Base-by-base conservation (phyloP, 2,113 vertebrate genomes). In the Nibea albiflora region DNA sequence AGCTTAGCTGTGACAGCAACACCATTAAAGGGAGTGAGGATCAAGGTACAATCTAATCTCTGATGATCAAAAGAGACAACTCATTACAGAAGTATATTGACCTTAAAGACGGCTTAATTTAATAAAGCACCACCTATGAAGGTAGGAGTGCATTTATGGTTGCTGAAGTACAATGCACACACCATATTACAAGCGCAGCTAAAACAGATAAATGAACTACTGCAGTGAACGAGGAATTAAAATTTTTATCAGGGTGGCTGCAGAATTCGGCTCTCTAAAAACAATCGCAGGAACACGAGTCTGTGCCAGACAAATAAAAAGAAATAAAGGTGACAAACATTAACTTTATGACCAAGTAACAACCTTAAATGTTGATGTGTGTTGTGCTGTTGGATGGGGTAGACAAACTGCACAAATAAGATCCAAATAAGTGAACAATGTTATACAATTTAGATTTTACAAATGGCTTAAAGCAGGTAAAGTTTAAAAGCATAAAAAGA, bases 81-180 rank as follows among this genome's bases (percentile, higher is more conserved):
- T 93, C 89, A 94, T 95, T 94, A 94, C 67, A 90, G 90, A 91
- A 93, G 85, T 93, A 94, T 93, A 95, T 93, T 94, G 93, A 94
- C 93, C 94, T 93, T 94, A 94, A 93, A 94, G 87, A 88, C 26
- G 63, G 75, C 85, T 92, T 94, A 89, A 94, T 95, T 90, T 93
- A 94, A 94, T 93, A 94, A 95, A 93, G 88, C 70, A 50, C 81
- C 76, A 82, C 63, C 85, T 80, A 73, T 46, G 80, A 87, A 91
- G 85, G 84, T 92, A 91, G 80, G 80, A 82, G 85, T 83, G 87
- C 78, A 83, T 78, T 85, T 82, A 84, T 84, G 82, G 73, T 73
- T 66, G 80, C 89, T 83, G 54, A 69, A 80, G 86, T 73, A 76
- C 80, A 88, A 88, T 84, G 69, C 66, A 86, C 73, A 78, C 60